Conservation (phyloP, 1,140 invertebrate species). For the Cyrtorhinus lividipennis region DNA sequence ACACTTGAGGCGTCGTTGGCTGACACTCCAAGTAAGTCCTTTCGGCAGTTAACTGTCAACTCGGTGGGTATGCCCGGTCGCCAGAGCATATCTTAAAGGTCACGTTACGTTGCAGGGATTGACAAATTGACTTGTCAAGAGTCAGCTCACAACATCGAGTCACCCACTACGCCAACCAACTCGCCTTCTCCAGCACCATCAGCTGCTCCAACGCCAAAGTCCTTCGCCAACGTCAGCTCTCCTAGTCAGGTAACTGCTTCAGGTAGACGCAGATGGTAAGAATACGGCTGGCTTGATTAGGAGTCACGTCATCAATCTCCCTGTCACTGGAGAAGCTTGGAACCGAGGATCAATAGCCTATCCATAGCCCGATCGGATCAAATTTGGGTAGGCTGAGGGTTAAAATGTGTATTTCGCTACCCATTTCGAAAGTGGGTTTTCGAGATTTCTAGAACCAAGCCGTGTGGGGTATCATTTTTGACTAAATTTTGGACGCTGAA, state of each 20-base stretch:
- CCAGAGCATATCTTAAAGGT: neutral
- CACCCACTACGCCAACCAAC: neutral
- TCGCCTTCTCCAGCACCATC: neutral
- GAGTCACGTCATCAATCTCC: too few relatives aligned
- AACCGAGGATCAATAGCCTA: too few relatives aligned
- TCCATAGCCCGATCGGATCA: too few relatives aligned
- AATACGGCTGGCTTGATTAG: too few relatives aligned
- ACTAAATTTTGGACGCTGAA: too few relatives aligned
- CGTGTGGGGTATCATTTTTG: too few relatives aligned
- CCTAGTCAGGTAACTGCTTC: constrained; percentile 10
- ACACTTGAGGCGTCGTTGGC: constrained; percentile 80
- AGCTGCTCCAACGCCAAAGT: neutral
- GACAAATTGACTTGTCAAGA: constrained; percentile 91
- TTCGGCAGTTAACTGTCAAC: constrained; percentile 9
- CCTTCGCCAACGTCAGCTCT: neutral
- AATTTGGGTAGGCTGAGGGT: too few relatives aligned
- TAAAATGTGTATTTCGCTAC: too few relatives aligned
- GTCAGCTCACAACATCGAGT: constrained; percentile 48
- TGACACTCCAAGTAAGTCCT: constrained; percentile 56
- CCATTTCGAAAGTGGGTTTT: too few relatives aligned
- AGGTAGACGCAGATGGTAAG: too few relatives aligned
- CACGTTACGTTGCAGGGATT: constrained; percentile 40
- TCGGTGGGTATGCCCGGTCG: neutral
- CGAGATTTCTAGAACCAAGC: too few relatives aligned
- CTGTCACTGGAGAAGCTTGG: too few relatives aligned